Conservation (phyloP, 2,113 vertebrate species). For the Mus pahari region DNA sequence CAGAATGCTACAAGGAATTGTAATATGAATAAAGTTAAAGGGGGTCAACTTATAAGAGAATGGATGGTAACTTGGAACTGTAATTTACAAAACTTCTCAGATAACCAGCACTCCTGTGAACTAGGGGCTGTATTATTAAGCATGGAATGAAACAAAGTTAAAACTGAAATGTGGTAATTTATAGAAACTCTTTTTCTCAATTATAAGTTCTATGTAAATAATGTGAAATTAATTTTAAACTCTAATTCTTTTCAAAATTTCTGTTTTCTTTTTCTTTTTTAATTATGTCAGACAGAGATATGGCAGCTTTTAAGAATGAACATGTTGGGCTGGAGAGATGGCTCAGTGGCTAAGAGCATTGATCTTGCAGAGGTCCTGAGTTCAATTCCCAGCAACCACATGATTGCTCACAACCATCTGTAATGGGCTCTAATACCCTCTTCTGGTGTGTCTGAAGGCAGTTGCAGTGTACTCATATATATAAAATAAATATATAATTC, state of each 20-base stretch:
- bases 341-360: too few species aligned
- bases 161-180: constrained; percentile 57
- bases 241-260: too few species aligned
- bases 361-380: too few species aligned
- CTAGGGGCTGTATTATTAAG: constrained; percentile 58
- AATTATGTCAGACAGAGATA: not conserved
- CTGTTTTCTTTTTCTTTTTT: too few species aligned
- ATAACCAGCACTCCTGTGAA: constrained; percentile 60
- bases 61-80: constrained; percentile 68
- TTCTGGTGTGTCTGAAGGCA: too few species aligned
- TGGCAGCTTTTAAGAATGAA: not conserved
- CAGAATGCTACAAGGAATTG: constrained; percentile 56
- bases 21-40: constrained; percentile 64
- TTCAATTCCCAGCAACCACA: too few species aligned
- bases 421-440: too few species aligned
- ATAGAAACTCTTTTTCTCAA: constrained; percentile 13
- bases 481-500: too few species aligned
- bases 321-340: too few species aligned
- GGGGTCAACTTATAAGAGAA: constrained; percentile 73
- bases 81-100: constrained; percentile 69
- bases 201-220: not conserved
- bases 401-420: too few species aligned
- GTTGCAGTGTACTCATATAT: too few species aligned
- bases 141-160: constrained; percentile 58
- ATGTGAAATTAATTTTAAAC: not conserved